Conservation (phyloP, 2,797 vertebrate genomes). For the Nannoperca obscura region DNA sequence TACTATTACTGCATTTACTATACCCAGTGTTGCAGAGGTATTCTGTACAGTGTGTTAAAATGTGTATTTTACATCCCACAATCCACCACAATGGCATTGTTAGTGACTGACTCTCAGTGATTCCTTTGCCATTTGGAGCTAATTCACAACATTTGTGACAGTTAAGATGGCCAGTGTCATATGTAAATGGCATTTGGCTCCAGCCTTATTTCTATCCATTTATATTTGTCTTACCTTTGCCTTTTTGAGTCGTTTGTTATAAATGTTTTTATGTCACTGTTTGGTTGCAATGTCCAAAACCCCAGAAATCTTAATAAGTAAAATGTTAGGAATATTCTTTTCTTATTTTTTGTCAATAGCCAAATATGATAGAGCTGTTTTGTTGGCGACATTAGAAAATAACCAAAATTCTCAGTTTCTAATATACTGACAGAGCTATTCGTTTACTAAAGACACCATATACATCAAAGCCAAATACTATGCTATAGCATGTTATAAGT, state of each 20-base stretch:
- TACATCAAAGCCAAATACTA: slow-evolving; percentile 35
- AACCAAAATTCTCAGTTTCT: slow-evolving; percentile 32
- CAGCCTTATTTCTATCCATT: slow-evolving; percentile 77
- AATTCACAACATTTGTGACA: slow-evolving; percentile 82
- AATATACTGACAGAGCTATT: slow-evolving; percentile 30
- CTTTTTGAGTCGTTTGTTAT: slow-evolving; percentile 62
- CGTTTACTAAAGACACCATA: slow-evolving; percentile 6
- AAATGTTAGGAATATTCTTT: background rate
- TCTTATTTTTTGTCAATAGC: slow-evolving; percentile 27
- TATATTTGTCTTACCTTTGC: slow-evolving; percentile 71
- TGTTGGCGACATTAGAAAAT: slow-evolving; percentile 26
- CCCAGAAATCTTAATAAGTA: slow-evolving; percentile 30
- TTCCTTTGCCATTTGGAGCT: slow-evolving; percentile 76
- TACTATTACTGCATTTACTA: slow-evolving; percentile 57
- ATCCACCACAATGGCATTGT: slow-evolving; percentile 70
- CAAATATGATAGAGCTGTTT: slow-evolving; percentile 84
- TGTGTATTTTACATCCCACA: slow-evolving; percentile 69
- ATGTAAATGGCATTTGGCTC: slow-evolving; percentile 68
- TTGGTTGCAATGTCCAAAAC: slow-evolving; percentile 68
- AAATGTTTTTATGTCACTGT: slow-evolving; percentile 56
- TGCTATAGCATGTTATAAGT: slow-evolving; percentile 15
- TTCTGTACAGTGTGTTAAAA: slow-evolving; percentile 70
- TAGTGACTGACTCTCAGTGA: slow-evolving; percentile 66
- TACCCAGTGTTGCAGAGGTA: slow-evolving; percentile 62
- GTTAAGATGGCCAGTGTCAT: slow-evolving; percentile 73